phyloP scores from a whole-genome alignment of 2,113 vertebrate genomes.

The Apodemus sylvaticus region DNA sequence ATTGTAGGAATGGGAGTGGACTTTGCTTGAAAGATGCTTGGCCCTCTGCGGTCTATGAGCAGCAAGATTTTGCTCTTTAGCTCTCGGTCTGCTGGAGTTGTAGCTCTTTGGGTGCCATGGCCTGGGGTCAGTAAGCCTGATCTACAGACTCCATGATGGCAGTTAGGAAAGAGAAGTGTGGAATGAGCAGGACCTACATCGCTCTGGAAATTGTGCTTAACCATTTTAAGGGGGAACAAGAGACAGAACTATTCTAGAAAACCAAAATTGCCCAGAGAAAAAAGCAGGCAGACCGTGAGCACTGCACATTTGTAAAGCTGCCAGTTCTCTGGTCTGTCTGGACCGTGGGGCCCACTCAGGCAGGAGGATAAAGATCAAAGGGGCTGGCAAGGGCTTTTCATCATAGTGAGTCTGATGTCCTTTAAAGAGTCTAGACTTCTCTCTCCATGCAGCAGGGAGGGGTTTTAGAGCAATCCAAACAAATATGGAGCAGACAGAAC shows the following conservation, averaged over 20 bases:
- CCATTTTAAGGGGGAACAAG: neutral
- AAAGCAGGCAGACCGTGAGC: neutral
- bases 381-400: neutral
- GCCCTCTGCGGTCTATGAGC: neutral
- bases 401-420: neutral
- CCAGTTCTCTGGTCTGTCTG: neutral
- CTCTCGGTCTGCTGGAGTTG: neutral
- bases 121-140: neutral
- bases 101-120: neutral
- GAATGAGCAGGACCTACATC: neutral
- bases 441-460: neutral
- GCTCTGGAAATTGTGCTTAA: neutral
- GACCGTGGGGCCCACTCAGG: neutral
- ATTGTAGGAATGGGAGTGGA: neutral
- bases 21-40: neutral
- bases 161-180: neutral
- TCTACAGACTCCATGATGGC: neutral
- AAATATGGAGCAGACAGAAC: neutral
- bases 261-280: neutral
- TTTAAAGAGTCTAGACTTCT: conserved; percentile 27
- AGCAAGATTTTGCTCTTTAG: neutral
- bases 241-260: conserved; percentile 35
- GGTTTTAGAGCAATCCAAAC: conserved; percentile 7
- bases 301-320: neutral
- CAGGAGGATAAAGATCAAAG: neutral